Conservation (phyloP, 2,888 invertebrate species). For the Lathronympha strigana region DNA sequence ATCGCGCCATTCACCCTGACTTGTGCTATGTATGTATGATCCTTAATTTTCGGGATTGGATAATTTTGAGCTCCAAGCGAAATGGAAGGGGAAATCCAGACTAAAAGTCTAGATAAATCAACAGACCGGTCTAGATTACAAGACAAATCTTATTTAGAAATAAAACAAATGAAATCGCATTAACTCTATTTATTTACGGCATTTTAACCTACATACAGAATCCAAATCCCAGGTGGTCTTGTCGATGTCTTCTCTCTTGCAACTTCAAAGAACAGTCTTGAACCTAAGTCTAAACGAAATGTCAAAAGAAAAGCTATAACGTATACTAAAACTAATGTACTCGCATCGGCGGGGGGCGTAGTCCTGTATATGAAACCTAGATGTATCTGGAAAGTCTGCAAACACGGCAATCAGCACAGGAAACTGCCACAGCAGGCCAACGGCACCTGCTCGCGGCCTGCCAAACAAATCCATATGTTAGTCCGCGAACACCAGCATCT, state of each 20-base stretch:
- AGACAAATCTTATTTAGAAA: not conserved
- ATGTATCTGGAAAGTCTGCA: slow-evolving; percentile 66
- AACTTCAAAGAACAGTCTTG: slow-evolving; percentile 28
- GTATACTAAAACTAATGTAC: slow-evolving; percentile 28
- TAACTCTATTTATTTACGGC: slow-evolving; percentile 62
- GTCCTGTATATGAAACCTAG: slow-evolving; percentile 69
- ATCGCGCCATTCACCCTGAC: no score
- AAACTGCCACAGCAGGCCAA: slow-evolving; percentile 83
- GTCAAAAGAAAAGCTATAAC: slow-evolving; percentile 16
- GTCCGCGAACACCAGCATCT: slow-evolving; percentile 55
- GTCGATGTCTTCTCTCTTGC: slow-evolving; percentile 55
- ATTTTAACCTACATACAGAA: slow-evolving; percentile 59
- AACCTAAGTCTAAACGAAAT: slow-evolving; percentile 21
- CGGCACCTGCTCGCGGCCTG: slow-evolving; percentile 77
- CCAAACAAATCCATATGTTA: slow-evolving; percentile 80
- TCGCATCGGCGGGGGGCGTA: slow-evolving; percentile 60
- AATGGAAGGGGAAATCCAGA: no score
- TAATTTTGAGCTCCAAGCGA: no score
- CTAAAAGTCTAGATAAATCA: no score
- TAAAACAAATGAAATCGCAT: slow-evolving; percentile 6
- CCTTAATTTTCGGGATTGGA: no score
- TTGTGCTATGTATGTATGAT: no score
- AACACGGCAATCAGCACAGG: slow-evolving; percentile 81
- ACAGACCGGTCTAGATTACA: no score
- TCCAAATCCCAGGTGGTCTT: slow-evolving; percentile 57